A percentile compares a stretch with the other conserved stretches of the same genome.
Evolutionary conservation across 2,113 vertebrate species (phyloP).

Genomic region (Lynx canadensis): DNA sequence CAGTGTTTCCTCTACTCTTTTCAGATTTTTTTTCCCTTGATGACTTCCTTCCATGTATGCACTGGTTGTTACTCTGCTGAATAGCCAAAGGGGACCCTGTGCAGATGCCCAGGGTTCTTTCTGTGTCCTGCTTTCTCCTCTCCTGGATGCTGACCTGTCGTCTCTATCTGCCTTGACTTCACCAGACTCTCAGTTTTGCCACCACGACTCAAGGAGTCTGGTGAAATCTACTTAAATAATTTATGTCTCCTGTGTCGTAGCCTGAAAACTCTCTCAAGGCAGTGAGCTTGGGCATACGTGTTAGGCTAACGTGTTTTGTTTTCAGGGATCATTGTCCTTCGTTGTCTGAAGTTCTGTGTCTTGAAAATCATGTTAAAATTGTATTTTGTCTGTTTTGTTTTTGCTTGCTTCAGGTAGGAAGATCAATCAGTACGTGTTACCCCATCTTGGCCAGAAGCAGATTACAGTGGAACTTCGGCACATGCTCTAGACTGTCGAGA

Average conservation of each 20-base stretch:
- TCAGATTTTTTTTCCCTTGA: not conserved
- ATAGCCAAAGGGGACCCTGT: too few relatives aligned
- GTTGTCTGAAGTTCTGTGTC: not conserved
- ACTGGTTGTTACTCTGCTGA: too few relatives aligned
- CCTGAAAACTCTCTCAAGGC: not conserved
- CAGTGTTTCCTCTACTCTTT: not conserved
- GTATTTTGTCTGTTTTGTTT: not conserved
- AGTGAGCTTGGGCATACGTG: not conserved
- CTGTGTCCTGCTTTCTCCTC: too few relatives aligned
- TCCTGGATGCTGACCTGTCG: not conserved
- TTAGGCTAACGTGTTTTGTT: not conserved
- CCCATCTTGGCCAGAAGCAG: not conserved
- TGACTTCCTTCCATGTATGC: too few relatives aligned
- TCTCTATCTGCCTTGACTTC: not conserved
- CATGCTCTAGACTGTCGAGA: too few relatives aligned
- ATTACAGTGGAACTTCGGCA: not conserved
- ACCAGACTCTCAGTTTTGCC: not conserved
- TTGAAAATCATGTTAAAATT: not conserved
- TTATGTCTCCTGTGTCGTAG: not conserved
- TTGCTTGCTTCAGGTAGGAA: not conserved
- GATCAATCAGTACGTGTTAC: not conserved
- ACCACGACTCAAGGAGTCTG: not conserved
- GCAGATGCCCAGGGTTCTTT: too few relatives aligned
- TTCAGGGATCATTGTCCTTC: not conserved
- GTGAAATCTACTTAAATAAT: not conserved